A percentile compares a stretch with the other conserved stretches of the same genome.
Evolutionary conservation across 1,140 invertebrate genomes (phyloP).

Genomic region (Drosophila bifasciata): DNA sequence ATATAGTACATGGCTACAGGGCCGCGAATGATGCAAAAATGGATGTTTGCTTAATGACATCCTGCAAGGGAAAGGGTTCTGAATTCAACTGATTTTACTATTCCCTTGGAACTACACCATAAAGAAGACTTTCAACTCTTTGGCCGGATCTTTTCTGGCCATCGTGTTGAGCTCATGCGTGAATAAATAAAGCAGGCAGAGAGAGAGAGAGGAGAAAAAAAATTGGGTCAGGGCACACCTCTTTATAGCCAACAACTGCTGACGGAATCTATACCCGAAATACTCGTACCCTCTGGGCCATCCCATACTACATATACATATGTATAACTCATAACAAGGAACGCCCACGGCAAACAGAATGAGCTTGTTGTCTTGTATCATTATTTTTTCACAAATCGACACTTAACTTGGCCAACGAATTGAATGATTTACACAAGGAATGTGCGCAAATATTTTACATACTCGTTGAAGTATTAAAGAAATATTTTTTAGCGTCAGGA

Average conservation of each 20-base stretch:
- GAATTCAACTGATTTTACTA: slow-evolving; percentile 34
- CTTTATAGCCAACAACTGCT: slow-evolving; percentile 65
- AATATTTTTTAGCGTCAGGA: too few species aligned
- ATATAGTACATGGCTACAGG: slow-evolving; percentile 13
- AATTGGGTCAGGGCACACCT: slow-evolving; percentile 76
- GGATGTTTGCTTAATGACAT: slow-evolving; percentile 47
- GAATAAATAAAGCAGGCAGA: slow-evolving; percentile 53
- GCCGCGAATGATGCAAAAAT: slow-evolving; percentile 47
- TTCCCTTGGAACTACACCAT: slow-evolving; percentile 46
- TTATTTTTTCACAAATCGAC: slow-evolving; percentile 56
- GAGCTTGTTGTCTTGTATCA: slow-evolving; percentile 48
- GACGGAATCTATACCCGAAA: slow-evolving; percentile 41
- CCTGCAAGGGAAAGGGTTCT: slow-evolving; percentile 38
- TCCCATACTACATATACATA: too few species aligned
- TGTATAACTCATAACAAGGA: slow-evolving; percentile 68
- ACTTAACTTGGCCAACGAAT: slow-evolving; percentile 37
- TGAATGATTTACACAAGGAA: slow-evolving; percentile 62
- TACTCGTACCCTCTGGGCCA: slow-evolving; percentile 13
- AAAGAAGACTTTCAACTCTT: slow-evolving; percentile 39
- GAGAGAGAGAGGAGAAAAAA: slow-evolving; percentile 4
- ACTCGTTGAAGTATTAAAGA: background rate
- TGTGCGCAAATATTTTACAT: slow-evolving; percentile 11
- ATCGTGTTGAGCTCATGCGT: slow-evolving; percentile 64
- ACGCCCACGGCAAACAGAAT: slow-evolving; percentile 60
- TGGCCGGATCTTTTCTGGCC: slow-evolving; percentile 6